phyloP scores from a whole-genome alignment of 2,113 vertebrate genomes.

The Callospermophilus lateralis region DNA sequence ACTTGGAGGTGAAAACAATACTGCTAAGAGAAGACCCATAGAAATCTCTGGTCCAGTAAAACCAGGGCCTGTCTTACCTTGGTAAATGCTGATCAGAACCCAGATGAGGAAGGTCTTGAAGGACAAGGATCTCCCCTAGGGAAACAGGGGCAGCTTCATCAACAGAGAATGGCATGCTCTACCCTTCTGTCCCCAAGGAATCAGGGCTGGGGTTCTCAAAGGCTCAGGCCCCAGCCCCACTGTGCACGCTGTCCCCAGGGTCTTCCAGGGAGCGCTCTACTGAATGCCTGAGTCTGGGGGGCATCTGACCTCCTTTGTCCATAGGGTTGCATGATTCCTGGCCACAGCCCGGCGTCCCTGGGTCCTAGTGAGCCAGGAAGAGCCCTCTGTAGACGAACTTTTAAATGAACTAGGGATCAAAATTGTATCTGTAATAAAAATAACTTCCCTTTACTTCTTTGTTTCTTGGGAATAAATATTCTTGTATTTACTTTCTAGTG shows the following conservation, averaged over 20 bases:
- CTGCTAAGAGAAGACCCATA: slow-evolving; percentile 74
- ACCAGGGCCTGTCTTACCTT: slow-evolving; percentile 86
- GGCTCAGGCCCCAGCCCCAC: rapidly evolving
- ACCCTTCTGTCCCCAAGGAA: background rate
- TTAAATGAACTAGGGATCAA: background rate
- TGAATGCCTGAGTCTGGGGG: background rate
- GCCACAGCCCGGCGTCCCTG: background rate
- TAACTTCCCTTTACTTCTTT: background rate
- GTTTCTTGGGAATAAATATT: background rate
- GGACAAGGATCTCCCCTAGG: slow-evolving; percentile 96
- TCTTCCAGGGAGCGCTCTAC: too few relatives aligned
- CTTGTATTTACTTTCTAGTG: background rate
- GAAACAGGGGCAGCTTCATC: slow-evolving; percentile 67
- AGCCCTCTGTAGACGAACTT: background rate
- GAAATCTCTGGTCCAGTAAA: slow-evolving; percentile 60
- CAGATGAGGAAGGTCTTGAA: slow-evolving; percentile 94
- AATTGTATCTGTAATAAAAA: background rate
- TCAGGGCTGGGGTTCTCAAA: background rate
- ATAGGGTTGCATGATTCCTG: background rate
- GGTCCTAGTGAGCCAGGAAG: background rate
- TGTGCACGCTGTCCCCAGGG: background rate
- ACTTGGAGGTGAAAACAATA: slow-evolving; percentile 82
- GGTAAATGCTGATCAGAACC: slow-evolving; percentile 93
- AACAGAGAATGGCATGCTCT: background rate
- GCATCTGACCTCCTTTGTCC: background rate